These are phyloP conservation scores for Cantharis nigra DNA, from an alignment of 2,888 invertebrate species.

Conservation along the genomic window DNA sequence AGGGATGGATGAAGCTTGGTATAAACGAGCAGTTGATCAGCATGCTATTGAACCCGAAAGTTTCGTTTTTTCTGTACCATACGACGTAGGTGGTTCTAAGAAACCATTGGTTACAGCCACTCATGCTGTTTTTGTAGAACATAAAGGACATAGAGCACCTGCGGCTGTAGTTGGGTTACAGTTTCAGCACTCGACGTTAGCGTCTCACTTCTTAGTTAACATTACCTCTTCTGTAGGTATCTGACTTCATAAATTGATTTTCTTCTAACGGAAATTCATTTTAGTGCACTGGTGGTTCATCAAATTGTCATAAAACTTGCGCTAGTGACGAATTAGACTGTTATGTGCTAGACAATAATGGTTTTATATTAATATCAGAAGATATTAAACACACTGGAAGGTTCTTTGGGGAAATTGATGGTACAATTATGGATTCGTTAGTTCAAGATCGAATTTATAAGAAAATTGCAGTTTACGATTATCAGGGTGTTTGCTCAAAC, in stretches of 20 bases:
- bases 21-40: constrained; percentile 88
- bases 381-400: constrained; percentile 84
- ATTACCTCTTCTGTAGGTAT: constrained; percentile 80
- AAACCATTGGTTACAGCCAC: constrained; percentile 83
- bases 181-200: constrained; percentile 81
- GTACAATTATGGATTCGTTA: constrained; percentile 90
- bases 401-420: constrained; percentile 94
- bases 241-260: background rate
- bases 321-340: constrained; percentile 88
- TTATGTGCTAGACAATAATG: constrained; percentile 92
- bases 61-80: constrained; percentile 88
- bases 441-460: constrained; percentile 91
- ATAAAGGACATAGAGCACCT: constrained; percentile 81
- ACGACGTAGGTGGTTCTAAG: constrained; percentile 64
- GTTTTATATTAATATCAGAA: constrained; percentile 90
- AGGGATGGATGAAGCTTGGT: constrained; percentile 89
- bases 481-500: constrained; percentile 83
- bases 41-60: constrained; percentile 84
- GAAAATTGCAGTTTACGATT: constrained; percentile 84
- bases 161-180: constrained; percentile 92
- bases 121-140: constrained; percentile 86
- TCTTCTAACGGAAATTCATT: constrained; percentile 35
- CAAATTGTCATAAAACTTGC: constrained; percentile 81
- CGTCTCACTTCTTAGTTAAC: constrained; percentile 79
- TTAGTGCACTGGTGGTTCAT: constrained; percentile 71